Evolutionary conservation across 2,113 vertebrate species (phyloP).

Genomic region (Scartelaos histophorus): DNA sequence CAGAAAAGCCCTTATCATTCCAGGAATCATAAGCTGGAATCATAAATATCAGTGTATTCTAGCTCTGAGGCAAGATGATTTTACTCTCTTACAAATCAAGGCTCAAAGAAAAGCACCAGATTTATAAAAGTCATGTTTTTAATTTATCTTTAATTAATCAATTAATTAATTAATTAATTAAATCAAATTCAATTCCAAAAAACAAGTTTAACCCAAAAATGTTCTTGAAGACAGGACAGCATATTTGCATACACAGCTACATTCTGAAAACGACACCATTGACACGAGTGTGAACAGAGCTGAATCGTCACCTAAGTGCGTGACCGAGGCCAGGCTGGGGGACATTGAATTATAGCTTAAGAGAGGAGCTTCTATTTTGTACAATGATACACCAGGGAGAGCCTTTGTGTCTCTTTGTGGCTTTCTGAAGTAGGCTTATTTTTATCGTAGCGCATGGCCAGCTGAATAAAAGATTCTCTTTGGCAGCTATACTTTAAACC

Average conservation of each 20-base stretch:
- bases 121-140: too few relatives aligned
- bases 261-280: not conserved
- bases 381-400: slow-evolving; percentile 60
- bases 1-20: too few relatives aligned
- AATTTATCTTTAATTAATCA: too few relatives aligned
- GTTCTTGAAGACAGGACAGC: not conserved
- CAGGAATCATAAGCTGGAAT: too few relatives aligned
- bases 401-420: slow-evolving; percentile 62
- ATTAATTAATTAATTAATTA: too few relatives aligned
- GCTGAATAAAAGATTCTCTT: slow-evolving; percentile 59
- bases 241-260: not conserved
- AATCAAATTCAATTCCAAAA: too few relatives aligned
- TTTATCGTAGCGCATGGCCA: slow-evolving; percentile 57
- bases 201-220: too few relatives aligned
- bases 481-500: slow-evolving; percentile 55
- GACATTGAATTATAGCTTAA: slow-evolving; percentile 63
- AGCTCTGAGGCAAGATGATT: too few relatives aligned
- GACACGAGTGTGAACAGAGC: not conserved
- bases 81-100: too few relatives aligned
- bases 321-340: slow-evolving; percentile 49
- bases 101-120: too few relatives aligned
- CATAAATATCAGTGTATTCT: too few relatives aligned
- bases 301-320: slow-evolving; percentile 27
- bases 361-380: slow-evolving; percentile 46
- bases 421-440: slow-evolving; percentile 68